Base-by-base conservation (phyloP, 2,113 vertebrate genomes). In the Sceloporus undulatus region DNA sequence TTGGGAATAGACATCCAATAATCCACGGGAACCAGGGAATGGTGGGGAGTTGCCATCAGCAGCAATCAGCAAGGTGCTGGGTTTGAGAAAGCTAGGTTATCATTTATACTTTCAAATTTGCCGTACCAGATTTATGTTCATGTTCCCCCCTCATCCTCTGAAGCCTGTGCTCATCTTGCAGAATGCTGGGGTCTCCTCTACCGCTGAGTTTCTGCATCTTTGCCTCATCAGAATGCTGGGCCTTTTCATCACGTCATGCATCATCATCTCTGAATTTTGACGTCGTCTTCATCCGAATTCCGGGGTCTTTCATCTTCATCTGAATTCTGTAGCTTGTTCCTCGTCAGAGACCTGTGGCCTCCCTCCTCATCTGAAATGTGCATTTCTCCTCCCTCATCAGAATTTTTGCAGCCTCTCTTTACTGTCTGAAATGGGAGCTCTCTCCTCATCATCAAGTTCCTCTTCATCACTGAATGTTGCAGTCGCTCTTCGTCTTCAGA, bases 141-240 rank as follows among this genome's bases (percentile, higher is more conserved):
- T 96, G 97, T 0, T 96, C n/a, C 97, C 9, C 95, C 96, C 7
- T 98, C 98, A 0, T 98, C 97, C 1, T 98, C 97, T 0, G 98
- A 85, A 95, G 97, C 79, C 97, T 97, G 1, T 90, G 94, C 73
- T 89, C 99, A 97, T 98, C 98, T 16, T 99, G n/a, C 98, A 0
- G 99, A 99, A 82, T 97, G 97, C 59, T 95, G 98, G 1, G 94
- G 97, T 93, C 98, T 97, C n/a, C 88, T 97, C 97, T 0, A 99
- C 98, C 0, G 98, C 97, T 25, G 97, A 97, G 89, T n/a, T 97
- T 96, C 82, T 96, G 97, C 6, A 93, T 91, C 84, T 97, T 97
- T 88, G 97, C 99, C 97, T 98, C 98, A 27, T 99, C 98, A 0
- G 98, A 99, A 84, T 97, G 97, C 52, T 95, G 98, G 0, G 92